These are phyloP conservation scores for Amphipoea oculea DNA, from an alignment of 2,888 invertebrate genomes.

Conservation along the genomic window DNA sequence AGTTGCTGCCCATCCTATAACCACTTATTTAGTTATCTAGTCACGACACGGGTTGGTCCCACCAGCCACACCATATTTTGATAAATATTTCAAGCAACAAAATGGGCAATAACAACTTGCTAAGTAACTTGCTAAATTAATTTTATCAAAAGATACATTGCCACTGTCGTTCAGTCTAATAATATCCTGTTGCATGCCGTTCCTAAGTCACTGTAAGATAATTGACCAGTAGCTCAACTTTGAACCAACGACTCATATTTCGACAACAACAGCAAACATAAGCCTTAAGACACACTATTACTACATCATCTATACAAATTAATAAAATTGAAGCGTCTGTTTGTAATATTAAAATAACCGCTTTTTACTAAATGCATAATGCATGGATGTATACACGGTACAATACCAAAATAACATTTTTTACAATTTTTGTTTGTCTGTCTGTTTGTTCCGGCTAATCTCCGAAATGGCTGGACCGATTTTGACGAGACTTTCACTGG, in stretches of 20 bases:
- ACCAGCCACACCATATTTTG: conserved; percentile 13
- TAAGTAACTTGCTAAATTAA: conserved; percentile 53
- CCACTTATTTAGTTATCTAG: conserved; percentile 23
- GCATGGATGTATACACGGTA: no score
- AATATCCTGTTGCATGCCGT: conserved; percentile 31
- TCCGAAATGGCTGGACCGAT: no score
- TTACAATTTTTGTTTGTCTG: no score
- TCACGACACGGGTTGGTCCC: conserved; percentile 33
- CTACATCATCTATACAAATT: not conserved
- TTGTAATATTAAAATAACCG: no score
- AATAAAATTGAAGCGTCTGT: no score
- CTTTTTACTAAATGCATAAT: no score
- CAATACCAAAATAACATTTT: no score
- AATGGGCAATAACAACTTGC: conserved; percentile 40
- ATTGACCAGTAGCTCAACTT: conserved; percentile 12
- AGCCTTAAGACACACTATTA: not conserved
- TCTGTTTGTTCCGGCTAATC: no score
- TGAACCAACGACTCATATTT: not conserved
- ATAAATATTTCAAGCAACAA: conserved; percentile 37
- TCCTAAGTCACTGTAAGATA: not conserved
- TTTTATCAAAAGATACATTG: conserved; percentile 55
- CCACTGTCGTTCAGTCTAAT: conserved; percentile 39
- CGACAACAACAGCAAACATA: not conserved
- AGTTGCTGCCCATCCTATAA: conserved; percentile 48
- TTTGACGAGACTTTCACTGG: no score